Evolutionary conservation across 2,888 invertebrate species (phyloP), one percentile per base, ranked within the genome.

Genomic region (Endomychus coccineus): DNA sequence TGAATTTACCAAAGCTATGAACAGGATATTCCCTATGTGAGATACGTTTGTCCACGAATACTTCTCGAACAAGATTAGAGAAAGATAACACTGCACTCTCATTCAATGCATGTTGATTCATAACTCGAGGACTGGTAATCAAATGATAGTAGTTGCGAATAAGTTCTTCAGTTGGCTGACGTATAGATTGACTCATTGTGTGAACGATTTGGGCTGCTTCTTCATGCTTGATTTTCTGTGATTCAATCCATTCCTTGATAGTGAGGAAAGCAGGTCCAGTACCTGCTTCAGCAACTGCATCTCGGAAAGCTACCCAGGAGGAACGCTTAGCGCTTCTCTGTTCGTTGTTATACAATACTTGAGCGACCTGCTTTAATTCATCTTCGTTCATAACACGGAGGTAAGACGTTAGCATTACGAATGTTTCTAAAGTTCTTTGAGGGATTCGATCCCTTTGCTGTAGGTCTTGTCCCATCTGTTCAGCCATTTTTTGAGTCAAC

Each of bases 231-330:
- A 58, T 46, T 55, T 74, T 71, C 28, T 67, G 66, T 32, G 56
- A 67, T 44, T 69, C 56, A 37, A 81, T 75, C 77, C 75, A 77
- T n/a, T 71, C 58, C 49, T 71, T 71, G 48, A 83, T 71, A 45
- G 69, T 69, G 34, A 73, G 55, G 47, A 80, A 71, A 28, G 82
- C 77, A 2, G 83, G 80, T 27, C 75, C 72, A n/a, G 81, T 82
- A 35, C 83, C 83, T 13, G 76, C 69, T 61, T 80, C 73, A 9
- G 73, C 69, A 2, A 80, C 69, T 16, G 78, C 78, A 50, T 81
- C 83, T 29, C 79, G 75, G 62, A 70, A 77, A n/a, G 74, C 70
- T 58, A 65, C 69, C 78, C 79, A 80, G 51, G 74, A 68, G 32
- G 71, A 67, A 31, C 61, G 51, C n/a, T 59, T 54, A 10, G 46